Base-by-base conservation (phyloP, 2,113 vertebrate genomes). In the Pachyramphus minor region DNA sequence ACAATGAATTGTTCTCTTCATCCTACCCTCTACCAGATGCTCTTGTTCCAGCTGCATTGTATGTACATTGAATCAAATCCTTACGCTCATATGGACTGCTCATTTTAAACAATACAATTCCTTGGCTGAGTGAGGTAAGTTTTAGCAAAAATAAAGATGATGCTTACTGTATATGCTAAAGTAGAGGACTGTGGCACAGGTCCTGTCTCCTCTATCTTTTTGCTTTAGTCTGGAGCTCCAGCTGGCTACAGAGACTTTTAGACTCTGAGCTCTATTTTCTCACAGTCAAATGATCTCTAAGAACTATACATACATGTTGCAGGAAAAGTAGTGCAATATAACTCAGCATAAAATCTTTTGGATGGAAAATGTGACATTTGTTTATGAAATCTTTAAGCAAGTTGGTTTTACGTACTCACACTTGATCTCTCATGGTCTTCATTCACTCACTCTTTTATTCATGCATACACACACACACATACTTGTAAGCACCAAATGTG, bases 381-480 rank as follows among this genome's bases (percentile, higher is more conserved):
- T n/a, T 58, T 22, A 49, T 18, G 24, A 64, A 85, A 82, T 35
- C 27, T 79, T 90, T 22, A 78, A 47, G 25, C 50, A 74, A 50
- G 18, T 19, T 87, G 9, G 9, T 31, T 87, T 85, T 35, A 41
- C 14, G 12, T 8, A 41, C 39, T 52, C 44, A 60, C 16, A 35
- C 5, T 69, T 80, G 4, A 27, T 63, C 11, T 85, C 5, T 60
- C 12, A 9, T 14, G 13, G 21, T 75, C 33, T 60, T 82, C 33
- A 33, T 11, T 17, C 4, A n/a, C 24, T 81, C 35, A 14, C 33
- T 76, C 8, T 53, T 64, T 81, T 35, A 73, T 30, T 71, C 5
- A 31, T 6, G 28, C 6, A 28, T 8, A n/a, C 7, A 20, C 5
- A n/a, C 5, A n/a, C 2, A 13, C 1, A 11, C 18, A 30, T 17